Evolutionary conservation across 1,140 invertebrate genomes (phyloP).

Genomic region (Melitaea cinxia): DNA sequence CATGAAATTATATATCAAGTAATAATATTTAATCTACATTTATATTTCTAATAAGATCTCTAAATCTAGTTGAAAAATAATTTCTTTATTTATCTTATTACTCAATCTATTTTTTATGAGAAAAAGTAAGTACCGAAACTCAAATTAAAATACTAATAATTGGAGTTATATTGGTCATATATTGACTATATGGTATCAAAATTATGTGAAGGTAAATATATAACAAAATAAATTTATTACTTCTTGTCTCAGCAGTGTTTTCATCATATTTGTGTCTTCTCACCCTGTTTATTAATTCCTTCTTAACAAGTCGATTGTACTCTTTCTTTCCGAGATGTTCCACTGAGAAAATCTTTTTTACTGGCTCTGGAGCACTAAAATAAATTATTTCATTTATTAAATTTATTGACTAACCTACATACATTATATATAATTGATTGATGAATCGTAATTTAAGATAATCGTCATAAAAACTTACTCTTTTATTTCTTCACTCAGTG

Average conservation of each 20-base stretch:
- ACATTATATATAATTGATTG: background rate
- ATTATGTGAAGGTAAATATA: no score
- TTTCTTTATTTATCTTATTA: no score
- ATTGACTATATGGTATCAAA: no score
- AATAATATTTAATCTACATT: no score
- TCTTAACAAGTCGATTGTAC: conserved; percentile 64
- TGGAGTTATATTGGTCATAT: no score
- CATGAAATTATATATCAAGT: no score
- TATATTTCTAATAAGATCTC: no score
- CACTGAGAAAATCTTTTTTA: conserved; percentile 85
- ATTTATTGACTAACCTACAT: background rate
- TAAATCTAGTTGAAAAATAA: no score
- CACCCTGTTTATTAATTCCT: conserved; percentile 80
- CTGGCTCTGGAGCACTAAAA: conserved; percentile 83
- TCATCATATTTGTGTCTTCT: conserved; percentile 82
- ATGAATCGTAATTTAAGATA: background rate
- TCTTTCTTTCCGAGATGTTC: conserved; percentile 81
- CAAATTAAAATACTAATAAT: no score
- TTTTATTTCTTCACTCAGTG: conserved; percentile 81
- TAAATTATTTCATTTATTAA: background rate
- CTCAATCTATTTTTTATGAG: no score
- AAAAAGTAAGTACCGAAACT: no score
- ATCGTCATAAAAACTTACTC: conserved; percentile 49
- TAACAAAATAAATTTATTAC: no score
- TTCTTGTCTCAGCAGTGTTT: conserved; percentile 82